Base-by-base conservation (phyloP, 2,113 vertebrate genomes). In the Hemichromis elongatus region DNA sequence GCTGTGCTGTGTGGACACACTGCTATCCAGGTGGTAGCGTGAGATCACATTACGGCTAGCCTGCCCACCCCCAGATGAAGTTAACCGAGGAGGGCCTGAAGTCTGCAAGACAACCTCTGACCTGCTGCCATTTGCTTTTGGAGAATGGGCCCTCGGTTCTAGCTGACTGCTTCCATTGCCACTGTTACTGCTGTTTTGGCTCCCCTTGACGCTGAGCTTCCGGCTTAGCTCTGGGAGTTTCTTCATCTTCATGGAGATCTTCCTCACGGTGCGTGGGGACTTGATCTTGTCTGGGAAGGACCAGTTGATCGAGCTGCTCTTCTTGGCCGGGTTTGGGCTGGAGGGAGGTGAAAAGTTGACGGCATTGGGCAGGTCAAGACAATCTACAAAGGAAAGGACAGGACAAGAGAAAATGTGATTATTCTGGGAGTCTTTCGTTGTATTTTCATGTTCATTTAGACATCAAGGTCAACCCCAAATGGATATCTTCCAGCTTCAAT, bases 211-310 rank as follows among this genome's bases (percentile, higher is more conserved):
- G 3, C 97, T 98, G 88, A 98, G 95, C 88, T 99, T 99, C 50
- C 98, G 96, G 89, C 99, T 99, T 14, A 99, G 97, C 86, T 99
- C 99, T 16, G 99, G 99, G 63, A 99, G 96, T 87, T 97, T 99
- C 93, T 98, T 99, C 98, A 99, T 99, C 94, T 97, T 99, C 97
- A 99, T 99, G 47, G 98, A 99, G 89, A 99, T 97, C 91, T 99
- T 99, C 85, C 99, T 96, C 77, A 99, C 98, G 0, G 98, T 99
- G 83, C 97, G 96, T 3, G 99, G 99, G 85, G 99, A 99, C 93
- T 99, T 99, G 89, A 99, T 99, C 96, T 97, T 99, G 88, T 99
- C 99, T 2, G 98, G 98, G 61, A 99, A 98, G 86, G 98, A 97
- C 99, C 99, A 99, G 93, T 97, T 99, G 92, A 99, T 97, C 24